Percentiles rank a stretch among this genome's conserved stretches.
Evolutionary conservation across 1,140 invertebrate species (phyloP).

Genomic region (Arion vulgaris): DNA sequence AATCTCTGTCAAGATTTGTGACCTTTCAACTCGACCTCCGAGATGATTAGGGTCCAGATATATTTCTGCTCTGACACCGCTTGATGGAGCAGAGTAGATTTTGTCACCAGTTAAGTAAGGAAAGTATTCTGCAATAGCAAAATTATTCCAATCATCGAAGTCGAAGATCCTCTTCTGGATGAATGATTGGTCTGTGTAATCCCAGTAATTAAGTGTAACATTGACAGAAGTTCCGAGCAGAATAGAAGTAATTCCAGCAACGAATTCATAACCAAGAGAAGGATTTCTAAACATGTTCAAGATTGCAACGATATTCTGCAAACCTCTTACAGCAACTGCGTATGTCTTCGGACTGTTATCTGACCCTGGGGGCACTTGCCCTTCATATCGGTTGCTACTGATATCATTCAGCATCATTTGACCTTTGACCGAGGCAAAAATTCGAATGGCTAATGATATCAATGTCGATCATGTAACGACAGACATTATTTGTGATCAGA

Average conservation of each 20-base stretch:
- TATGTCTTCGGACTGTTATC: slow-evolving; percentile 74
- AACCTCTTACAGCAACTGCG: slow-evolving; percentile 91
- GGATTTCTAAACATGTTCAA: slow-evolving; percentile 93
- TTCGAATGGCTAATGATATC: slow-evolving; percentile 93
- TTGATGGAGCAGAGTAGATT: slow-evolving; percentile 55
- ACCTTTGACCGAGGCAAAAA: slow-evolving; percentile 84
- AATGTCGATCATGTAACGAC: slow-evolving; percentile 88
- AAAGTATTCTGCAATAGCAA: slow-evolving; percentile 90
- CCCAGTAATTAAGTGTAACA: slow-evolving; percentile 97
- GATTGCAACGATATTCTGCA: slow-evolving; percentile 93
- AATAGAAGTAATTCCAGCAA: slow-evolving; percentile 83
- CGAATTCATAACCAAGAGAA: slow-evolving; percentile 88
- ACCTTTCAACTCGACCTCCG: slow-evolving; percentile 86
- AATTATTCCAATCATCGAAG: slow-evolving; percentile 99
- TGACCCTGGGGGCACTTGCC: slow-evolving; percentile 40
- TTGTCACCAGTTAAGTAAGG: slow-evolving; percentile 82
- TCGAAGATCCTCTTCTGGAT: slow-evolving; percentile 95
- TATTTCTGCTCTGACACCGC: slow-evolving; percentile 73
- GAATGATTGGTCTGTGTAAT: slow-evolving; percentile 77
- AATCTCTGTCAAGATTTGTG: slow-evolving; percentile 81
- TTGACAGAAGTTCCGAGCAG: slow-evolving; percentile 90
- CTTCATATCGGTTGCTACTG: slow-evolving; percentile 77
- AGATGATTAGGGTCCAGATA: slow-evolving; percentile 74
- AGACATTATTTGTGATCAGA: slow-evolving; percentile 83
- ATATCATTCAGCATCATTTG: slow-evolving; percentile 86